Evolutionary conservation across 2,888 invertebrate genomes (phyloP).

Genomic region (Branchellion lobata): DNA sequence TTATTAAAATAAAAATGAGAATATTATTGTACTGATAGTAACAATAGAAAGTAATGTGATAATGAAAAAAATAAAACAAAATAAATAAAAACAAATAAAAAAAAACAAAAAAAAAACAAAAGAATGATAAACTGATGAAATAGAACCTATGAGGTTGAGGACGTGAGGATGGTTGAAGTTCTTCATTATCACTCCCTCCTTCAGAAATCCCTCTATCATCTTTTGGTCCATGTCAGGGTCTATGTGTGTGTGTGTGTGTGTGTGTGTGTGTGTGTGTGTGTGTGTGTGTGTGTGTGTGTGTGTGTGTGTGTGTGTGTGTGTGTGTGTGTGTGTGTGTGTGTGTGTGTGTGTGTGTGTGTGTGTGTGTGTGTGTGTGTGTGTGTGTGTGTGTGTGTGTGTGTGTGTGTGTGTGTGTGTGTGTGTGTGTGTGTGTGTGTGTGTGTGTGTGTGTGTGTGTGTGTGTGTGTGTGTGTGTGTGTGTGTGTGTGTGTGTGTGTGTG

Average conservation of each 20-base stretch:
- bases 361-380: background rate
- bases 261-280: constrained; percentile 13
- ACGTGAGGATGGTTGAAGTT: constrained; percentile 66
- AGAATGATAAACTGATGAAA: background rate
- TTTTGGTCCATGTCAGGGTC: constrained; percentile 56
- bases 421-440: constrained; percentile 7
- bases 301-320: background rate
- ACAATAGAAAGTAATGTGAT: background rate
- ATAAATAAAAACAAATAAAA: background rate
- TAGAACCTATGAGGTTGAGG: constrained; percentile 60
- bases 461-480: background rate
- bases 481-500: constrained; percentile 18
- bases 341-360: constrained; percentile 18
- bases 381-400: constrained; percentile 8
- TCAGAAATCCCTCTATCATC: constrained; percentile 60
- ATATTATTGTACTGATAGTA: background rate
- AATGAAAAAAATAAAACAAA: too few species aligned
- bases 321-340: background rate
- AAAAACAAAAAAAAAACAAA: background rate
- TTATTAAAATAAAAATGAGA: too few species aligned
- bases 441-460: constrained; percentile 1
- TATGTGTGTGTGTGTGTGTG: constrained; percentile 45
- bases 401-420: background rate
- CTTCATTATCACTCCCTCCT: constrained; percentile 66
- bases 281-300: background rate